Evolutionary conservation across 2,113 vertebrate species (phyloP).

Genomic region (Psilopogon haemacephalus): DNA sequence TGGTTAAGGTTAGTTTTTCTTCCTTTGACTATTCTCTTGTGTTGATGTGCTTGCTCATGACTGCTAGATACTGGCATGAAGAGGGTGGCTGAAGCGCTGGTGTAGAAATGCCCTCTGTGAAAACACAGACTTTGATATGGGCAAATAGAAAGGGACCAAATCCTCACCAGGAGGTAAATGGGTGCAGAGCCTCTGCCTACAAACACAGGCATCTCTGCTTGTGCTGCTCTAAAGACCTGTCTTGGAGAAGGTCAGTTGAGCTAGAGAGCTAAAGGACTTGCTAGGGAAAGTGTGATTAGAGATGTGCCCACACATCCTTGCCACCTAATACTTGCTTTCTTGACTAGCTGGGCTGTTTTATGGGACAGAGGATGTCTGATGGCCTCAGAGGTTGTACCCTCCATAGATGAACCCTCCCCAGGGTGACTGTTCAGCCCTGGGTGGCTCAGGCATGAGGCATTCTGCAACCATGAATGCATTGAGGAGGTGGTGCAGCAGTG

Average conservation of each 20-base stretch:
- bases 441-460: not conserved
- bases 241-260: not conserved
- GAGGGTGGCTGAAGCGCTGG: not conserved
- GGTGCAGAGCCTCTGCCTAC: not conserved
- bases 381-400: not conserved
- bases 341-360: not conserved
- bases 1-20: not conserved
- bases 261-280: not conserved
- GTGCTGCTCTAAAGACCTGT: not conserved
- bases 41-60: not conserved
- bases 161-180: not conserved
- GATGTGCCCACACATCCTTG: fast-evolving
- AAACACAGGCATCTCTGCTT: not conserved
- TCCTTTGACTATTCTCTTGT: not conserved
- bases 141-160: not conserved
- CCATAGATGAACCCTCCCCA: not conserved
- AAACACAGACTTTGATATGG: not conserved
- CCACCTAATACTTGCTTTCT: not conserved
- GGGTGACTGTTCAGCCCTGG: not conserved
- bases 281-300: not conserved
- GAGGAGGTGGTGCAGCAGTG: fast-evolving
- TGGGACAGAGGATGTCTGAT: not conserved
- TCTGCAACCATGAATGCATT: not conserved
- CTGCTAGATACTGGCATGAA: not conserved
- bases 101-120: not conserved